Base-by-base conservation (phyloP, 64 coral and sea anemone genomes). In the Pocillopora verrucosa region DNA sequence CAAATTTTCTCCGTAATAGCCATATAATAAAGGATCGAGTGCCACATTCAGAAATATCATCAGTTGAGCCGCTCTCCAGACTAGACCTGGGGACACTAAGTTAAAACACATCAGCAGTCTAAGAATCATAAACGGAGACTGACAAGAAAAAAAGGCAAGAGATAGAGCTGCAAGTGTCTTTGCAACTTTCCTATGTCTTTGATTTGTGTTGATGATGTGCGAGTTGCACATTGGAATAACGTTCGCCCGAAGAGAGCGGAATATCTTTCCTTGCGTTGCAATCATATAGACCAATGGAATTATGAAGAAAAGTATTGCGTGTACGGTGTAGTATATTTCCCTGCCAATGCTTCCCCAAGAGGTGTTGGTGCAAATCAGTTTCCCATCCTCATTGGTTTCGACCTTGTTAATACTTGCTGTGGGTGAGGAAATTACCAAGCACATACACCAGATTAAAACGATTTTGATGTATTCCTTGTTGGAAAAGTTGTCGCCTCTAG, bases 171-270 rank as follows among this genome's bases (percentile, higher is more conserved):
- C 74, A 76, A 76, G 74, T 76, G 74, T 76, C 36, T 5, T 76
- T 5, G 74, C 74, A 76, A 76, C 74, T 36, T 76, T 76, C 74
- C 41, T 76, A 17, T 76, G 74, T 76, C 34, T 11, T 76, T 14
- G 74, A 76, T 76, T 76, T 34, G 14, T 10, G 5, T 11, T 34
- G 24, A 26, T 16, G 16, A 76, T 15, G 24, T 37, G 16, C 30
- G 74, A 37, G 36, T 76, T 76, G 20, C 17, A 1, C 17, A 76
- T 76, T 14, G 74, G 30, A 2, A 16, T 2, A 45, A 37, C 74
- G 35, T 36, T 76, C 15, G 34, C 35, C 5, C 12, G 35, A 36
- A 76, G 74, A 36, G 34, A 30, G 11, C 36, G 74, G 13, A 2
- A 36, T 17, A 76, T 76, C 24, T 76, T 13, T 37, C 11, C 4